Conservation (phyloP, 2,797 vertebrate species). For the Pachyuromys duprasi region DNA sequence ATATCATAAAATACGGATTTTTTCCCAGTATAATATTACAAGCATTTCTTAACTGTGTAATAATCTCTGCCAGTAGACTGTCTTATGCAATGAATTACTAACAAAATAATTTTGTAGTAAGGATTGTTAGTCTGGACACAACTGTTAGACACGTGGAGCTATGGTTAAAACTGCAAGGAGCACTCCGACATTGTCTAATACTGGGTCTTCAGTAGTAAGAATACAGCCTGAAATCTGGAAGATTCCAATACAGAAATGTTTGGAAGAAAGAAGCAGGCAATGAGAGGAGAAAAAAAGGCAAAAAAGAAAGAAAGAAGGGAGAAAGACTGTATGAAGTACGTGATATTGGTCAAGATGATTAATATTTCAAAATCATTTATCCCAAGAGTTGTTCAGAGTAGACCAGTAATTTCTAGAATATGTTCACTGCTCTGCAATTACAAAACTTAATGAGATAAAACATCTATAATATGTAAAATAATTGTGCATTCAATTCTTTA, state of each 20-base stretch:
- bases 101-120: not conserved
- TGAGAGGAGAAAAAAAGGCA: not conserved
- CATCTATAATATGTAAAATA: not conserved
- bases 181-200: not conserved
- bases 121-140: not conserved
- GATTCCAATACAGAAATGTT: not conserved
- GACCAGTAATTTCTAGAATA: not conserved
- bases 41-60: not conserved
- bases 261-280: not conserved
- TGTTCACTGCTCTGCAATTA: not conserved
- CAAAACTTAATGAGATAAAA: not conserved
- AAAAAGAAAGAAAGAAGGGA: not conserved
- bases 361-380: not conserved
- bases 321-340: not conserved
- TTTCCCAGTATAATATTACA: not conserved
- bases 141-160: not conserved
- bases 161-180: not conserved
- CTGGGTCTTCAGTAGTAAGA: not conserved
- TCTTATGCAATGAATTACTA: not conserved
- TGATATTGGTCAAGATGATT: not conserved
- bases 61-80: not conserved
- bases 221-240: not conserved
- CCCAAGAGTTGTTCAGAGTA: not conserved
- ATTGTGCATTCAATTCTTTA: no score
- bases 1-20: conserved; percentile 37